Evolutionary conservation across 2,797 vertebrate genomes (phyloP).

Genomic region (Myotis vivesi): DNA sequence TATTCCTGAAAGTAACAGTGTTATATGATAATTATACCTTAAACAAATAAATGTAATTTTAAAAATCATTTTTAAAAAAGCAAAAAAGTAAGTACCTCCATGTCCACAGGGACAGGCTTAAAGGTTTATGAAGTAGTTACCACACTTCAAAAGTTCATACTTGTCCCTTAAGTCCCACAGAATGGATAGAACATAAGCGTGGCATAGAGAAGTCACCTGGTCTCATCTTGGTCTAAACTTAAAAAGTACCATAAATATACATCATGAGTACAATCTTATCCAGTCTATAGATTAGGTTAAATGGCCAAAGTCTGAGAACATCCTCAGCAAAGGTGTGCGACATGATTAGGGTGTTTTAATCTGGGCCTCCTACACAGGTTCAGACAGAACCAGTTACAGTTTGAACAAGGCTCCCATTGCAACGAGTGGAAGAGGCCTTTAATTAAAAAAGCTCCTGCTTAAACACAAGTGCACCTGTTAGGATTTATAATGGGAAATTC

Average conservation of each 20-base stretch:
- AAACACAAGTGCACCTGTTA: not conserved
- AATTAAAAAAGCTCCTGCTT: not conserved
- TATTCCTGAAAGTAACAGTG: not conserved
- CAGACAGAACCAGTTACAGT: not conserved
- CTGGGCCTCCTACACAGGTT: not conserved
- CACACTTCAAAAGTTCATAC: not conserved
- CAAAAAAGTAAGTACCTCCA: not conserved
- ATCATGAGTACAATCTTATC: not conserved
- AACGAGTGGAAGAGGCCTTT: not conserved
- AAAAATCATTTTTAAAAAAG: not conserved
- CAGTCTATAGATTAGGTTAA: not conserved
- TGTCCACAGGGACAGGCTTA: not conserved
- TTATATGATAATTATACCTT: not conserved
- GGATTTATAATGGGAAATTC: not conserved
- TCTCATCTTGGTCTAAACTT: not conserved
- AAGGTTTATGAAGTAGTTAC: too few relatives aligned
- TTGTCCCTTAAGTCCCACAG: not conserved
- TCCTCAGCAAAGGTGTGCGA: not conserved
- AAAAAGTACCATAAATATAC: not conserved
- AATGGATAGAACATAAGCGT: rapidly evolving
- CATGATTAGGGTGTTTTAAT: not conserved
- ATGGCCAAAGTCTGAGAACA: not conserved
- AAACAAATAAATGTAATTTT: not conserved
- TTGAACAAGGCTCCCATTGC: not conserved
- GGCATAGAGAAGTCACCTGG: not conserved